Evolutionary conservation across 2,888 invertebrate species (phyloP), one percentile per base, ranked within the genome.

Genomic region (Onchidella celtica): DNA sequence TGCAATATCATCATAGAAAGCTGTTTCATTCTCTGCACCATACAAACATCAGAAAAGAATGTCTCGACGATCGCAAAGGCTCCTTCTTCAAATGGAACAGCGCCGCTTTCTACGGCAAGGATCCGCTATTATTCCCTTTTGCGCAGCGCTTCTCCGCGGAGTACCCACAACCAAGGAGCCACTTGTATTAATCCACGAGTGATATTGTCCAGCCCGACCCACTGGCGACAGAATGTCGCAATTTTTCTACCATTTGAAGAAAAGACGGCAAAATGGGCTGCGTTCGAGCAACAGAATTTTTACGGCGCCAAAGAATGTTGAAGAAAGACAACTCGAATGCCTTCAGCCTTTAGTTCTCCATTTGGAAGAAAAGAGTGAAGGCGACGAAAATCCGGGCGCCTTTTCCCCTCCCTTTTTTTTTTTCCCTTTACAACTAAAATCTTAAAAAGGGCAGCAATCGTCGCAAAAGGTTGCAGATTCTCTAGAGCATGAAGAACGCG

Each of bases 151-250:
- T 59, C 73, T n/a, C 38, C 1, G 27, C 17, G 34, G 24, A 32
- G 36, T 47, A 36, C 61, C 73, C 38, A 1, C 29, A 38, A 57
- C 17, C 24, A 61, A 65, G 55, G 65, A 34, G 38, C 29, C 75
- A 75, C 75, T 75, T 75, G 40, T 75, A 61, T 47, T 75, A 75
- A 75, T 65, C 75, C 65, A 40, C 29, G 65, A 75, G 65, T n/a
- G 38, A 75, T 75, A 75, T 75, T 75, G 75, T 75, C 40, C 29
- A 9, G 2, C 40, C 47, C 65, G 65, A 24, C 27, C 21, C 40
- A 17, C 11, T 29, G 75, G 75, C 75, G 75, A 75, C 75, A 75
- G 4, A 63, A 65, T 75, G 75, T 75, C 75, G 75, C 75, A 65
- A 75, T 65, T 38, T 75, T 75, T 65, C 57, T 63, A 55, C 63